Evolutionary conservation across 1,140 invertebrate genomes (phyloP), one percentile per base, ranked within the genome.

Genomic region (Apis dorsata): DNA sequence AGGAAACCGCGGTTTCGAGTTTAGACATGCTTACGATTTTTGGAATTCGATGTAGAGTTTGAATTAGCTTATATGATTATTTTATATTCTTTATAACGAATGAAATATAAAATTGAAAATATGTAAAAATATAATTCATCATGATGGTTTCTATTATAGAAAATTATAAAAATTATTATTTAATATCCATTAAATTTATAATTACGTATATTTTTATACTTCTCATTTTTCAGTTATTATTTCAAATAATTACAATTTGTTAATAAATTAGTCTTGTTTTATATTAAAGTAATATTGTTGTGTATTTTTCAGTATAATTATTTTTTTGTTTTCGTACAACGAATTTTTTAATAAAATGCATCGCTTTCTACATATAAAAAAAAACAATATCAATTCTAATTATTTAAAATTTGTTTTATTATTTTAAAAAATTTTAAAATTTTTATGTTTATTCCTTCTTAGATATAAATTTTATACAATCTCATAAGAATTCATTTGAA

Each of bases 401-500:
- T 13, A 73, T 44, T 73, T 73, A 73, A 73, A 73, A 73, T 44
- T 24, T 44, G 34, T 44, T 44, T 44, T 44, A 44, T 44, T 44
- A 44, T 44, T 44, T 44, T 44, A 44, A 44, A 44, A 44, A 44
- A 44, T 44, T 28, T 28, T 73, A 21, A 73, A 73, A 73, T 73
- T 13, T 28, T 24, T 34, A 44, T 2, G 3, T 8, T 17, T 8
- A 9, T 69, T n/a, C 51, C 44, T 49, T 13, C 7, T n/a, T 8
- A 17, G 7, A n/a, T 28, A 63, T 44, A 44, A 3, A 44, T 44
- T 63, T 28, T 21, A 17, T 2, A 2, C 17, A n/a, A 69, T 69
- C 34, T 10, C 17, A n/a, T 9, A 24, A 24, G 17, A 24, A 1
- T 15, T 1, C 13, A 9, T 51, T 17, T 10, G 8, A 3, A 12